These are phyloP conservation scores for Diploptera punctata DNA, from an alignment of 2,888 invertebrate genomes.

Conservation along the genomic window DNA sequence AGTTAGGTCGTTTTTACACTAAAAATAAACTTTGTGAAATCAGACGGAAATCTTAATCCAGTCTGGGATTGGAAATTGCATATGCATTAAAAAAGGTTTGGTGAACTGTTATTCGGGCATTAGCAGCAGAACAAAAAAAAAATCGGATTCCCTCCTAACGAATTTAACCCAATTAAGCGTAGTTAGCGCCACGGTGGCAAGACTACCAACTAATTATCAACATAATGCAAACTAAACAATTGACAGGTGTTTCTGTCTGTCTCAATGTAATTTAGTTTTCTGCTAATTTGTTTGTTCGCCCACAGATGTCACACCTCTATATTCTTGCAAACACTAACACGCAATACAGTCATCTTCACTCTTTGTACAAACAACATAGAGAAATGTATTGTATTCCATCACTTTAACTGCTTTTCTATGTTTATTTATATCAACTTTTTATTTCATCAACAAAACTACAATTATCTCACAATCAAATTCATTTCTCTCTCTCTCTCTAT, in stretches of 20 bases:
- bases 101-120: background rate
- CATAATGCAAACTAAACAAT: conserved; percentile 17
- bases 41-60: background rate
- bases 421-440: no score
- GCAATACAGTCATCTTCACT: no score
- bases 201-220: conserved; percentile 2
- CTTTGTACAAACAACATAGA: no score
- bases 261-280: background rate
- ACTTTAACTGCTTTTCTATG: no score
- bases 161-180: conserved; percentile 5
- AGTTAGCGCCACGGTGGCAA: conserved; percentile 5
- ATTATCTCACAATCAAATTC: no score
- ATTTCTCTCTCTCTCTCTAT: no score
- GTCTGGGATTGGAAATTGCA: background rate
- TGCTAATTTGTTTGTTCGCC: conserved; percentile 5
- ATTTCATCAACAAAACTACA: no score
- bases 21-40: background rate
- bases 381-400: no score
- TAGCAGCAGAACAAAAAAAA: background rate
- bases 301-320: background rate
- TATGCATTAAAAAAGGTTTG: conserved; percentile 4
- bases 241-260: conserved; percentile 2
- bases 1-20: background rate
- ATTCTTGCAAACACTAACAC: background rate
- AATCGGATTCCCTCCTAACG: background rate